These are phyloP conservation scores for Chionodraco myersi DNA, from an alignment of 2,113 vertebrate genomes.

Conservation along the genomic window DNA sequence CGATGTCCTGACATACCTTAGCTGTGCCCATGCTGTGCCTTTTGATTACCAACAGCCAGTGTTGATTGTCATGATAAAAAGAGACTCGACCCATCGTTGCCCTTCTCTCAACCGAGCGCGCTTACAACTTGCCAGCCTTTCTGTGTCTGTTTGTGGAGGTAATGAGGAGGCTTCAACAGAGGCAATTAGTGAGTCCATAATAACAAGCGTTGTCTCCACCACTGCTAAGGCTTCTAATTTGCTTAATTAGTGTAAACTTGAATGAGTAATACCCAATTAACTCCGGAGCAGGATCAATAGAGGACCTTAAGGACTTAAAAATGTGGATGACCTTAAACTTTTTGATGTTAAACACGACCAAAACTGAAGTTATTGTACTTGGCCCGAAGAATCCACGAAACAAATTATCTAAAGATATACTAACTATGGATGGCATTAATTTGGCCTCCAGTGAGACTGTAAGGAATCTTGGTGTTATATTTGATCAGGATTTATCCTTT, in stretches of 20 bases:
- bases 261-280: slow-evolving; percentile 71
- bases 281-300: slow-evolving; percentile 59
- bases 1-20: slow-evolving; percentile 58
- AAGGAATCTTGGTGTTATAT: too few species aligned
- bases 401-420: too few species aligned
- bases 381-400: too few species aligned
- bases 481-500: too few species aligned
- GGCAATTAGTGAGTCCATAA: slow-evolving; percentile 50
- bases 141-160: slow-evolving; percentile 44
- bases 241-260: slow-evolving; percentile 65
- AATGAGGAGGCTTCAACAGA: slow-evolving; percentile 59
- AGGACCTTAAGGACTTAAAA: too few species aligned
- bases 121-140: slow-evolving; percentile 35
- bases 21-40: slow-evolving; percentile 51
- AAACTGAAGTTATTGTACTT: too few species aligned
- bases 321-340: too few species aligned
- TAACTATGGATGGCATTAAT: too few species aligned
- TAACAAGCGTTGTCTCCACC: slow-evolving; percentile 31
- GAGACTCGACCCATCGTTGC: slow-evolving; percentile 42
- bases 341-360: too few species aligned
- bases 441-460: too few species aligned
- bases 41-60: slow-evolving; percentile 59
- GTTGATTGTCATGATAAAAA: slow-evolving; percentile 65
- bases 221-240: slow-evolving; percentile 22
- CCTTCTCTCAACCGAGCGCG: slow-evolving; percentile 14